Evolutionary conservation across 1,140 invertebrate genomes (phyloP), one percentile per base, ranked within the genome.

Genomic region (Luehdorfia chinensis): DNA sequence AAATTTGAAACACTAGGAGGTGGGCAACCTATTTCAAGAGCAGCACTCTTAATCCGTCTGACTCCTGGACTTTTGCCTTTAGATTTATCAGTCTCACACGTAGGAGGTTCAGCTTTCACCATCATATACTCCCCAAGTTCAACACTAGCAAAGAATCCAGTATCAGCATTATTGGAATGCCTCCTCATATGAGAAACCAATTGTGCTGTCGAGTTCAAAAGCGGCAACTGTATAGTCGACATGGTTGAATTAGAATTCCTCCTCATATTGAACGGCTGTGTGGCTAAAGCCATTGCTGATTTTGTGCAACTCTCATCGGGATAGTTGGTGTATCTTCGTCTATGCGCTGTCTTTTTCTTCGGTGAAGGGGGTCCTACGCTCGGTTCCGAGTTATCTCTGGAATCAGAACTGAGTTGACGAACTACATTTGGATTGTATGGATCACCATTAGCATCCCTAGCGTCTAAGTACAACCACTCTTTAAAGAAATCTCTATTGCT

Each of bases 161-260:
- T 86, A 58, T 90, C 88, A 0, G 88, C 88, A 34, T 90, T 90
- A 77, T 92, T 92, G 6, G 91, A 92, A 84, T 92, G 90, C 62
- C 91, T 72, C 23, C 91, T 84, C 73, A 84, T 80, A 16, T 85
- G 83, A 0, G 84, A 86, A 3, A 87, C 83, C 7, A 87, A 54
- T 47, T 87, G 84, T 6, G 85, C 84, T 11, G 87, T 87, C 0
- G 84, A 87, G 50, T 81, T 85, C 2, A 84, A 50, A 9, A 88
- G 58, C 1, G 88, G 87, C 14, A 90, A 63, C 50, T 90, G 89
- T 52, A 90, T 87, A 0, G 89, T 89, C 0, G 89, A 90, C 88
- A 90, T 90, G 2, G 89, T 90, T 15, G 89, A 90, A 41, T 86
- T 90, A 0, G 88, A 89, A 68, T 90, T 89, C 53, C 89, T 84